Conservation (phyloP, 1,140 invertebrate species). For the Euura lappo region DNA sequence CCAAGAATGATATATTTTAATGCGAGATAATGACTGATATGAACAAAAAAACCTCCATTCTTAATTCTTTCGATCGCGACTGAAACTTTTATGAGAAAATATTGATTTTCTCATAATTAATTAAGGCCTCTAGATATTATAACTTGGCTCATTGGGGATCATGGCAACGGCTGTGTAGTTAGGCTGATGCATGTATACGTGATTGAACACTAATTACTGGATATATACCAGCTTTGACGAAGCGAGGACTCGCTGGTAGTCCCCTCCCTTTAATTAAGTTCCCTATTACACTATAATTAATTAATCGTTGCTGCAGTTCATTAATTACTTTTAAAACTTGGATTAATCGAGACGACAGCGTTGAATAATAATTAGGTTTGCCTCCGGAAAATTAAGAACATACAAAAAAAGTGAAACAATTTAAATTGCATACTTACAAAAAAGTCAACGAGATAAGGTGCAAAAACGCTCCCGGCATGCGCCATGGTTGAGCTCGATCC, state of each 20-base stretch:
- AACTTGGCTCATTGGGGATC: too few relatives aligned
- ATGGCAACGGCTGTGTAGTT: too few relatives aligned
- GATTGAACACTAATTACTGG: neutral
- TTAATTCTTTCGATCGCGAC: too few relatives aligned
- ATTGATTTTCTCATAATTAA: too few relatives aligned
- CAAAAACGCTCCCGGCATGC: slow-evolving; percentile 64
- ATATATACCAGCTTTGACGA: neutral
- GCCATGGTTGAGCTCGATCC: slow-evolving; percentile 65
- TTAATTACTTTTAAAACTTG: neutral
- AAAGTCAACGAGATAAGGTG: slow-evolving; percentile 64
- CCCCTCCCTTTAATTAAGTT: neutral
- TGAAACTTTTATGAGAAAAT: too few relatives aligned
- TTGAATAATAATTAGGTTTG: neutral
- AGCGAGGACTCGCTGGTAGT: neutral
- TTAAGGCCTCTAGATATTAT: too few relatives aligned
- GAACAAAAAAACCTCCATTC: too few relatives aligned
- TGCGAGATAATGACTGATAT: too few relatives aligned
- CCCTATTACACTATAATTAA: neutral
- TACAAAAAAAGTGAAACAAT: too few relatives aligned
- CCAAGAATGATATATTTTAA: too few relatives aligned
- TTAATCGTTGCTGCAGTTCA: neutral
- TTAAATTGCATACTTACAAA: slow-evolving; percentile 32
- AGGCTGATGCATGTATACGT: too few relatives aligned
- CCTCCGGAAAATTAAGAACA: too few relatives aligned
- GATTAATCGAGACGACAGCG: neutral